These are phyloP conservation scores for Lophius piscatorius DNA, from an alignment of 2,113 vertebrate species.

Conservation along the genomic window DNA sequence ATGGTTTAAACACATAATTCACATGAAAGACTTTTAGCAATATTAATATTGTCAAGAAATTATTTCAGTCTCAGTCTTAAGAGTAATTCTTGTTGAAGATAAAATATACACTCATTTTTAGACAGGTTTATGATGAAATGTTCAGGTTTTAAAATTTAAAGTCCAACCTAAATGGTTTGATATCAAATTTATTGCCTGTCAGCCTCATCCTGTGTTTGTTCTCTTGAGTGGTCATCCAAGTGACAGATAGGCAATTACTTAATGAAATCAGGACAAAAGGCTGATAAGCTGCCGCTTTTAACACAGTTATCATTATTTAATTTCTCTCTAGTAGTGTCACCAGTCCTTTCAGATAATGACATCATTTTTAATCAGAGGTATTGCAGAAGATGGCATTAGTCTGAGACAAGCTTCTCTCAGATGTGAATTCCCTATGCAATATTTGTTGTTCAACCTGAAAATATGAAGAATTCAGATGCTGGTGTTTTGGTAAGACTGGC, in stretches of 20 bases:
- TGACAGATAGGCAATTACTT: constrained; percentile 47
- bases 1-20: too few species aligned
- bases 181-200: constrained; percentile 13
- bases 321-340: not conserved
- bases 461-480: constrained; percentile 7
- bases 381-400: too few species aligned
- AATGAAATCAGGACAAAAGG: constrained; percentile 19
- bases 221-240: constrained; percentile 21
- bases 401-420: too few species aligned
- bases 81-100: too few species aligned
- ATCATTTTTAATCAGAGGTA: too few species aligned
- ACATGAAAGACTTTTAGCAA: too few species aligned
- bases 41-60: too few species aligned
- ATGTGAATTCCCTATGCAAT: not conserved
- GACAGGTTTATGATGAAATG: not conserved
- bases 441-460: not conserved
- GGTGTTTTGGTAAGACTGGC: not conserved
- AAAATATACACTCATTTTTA: too few species aligned
- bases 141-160: not conserved
- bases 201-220: constrained; percentile 12
- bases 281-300: constrained; percentile 31
- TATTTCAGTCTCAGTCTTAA: too few species aligned
- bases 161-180: not conserved
- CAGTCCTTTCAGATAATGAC: too few species aligned
- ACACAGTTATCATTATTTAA: constrained; percentile 30